Base-by-base conservation (phyloP, 2,797 vertebrate genomes). In the Cossypha heuglini region DNA sequence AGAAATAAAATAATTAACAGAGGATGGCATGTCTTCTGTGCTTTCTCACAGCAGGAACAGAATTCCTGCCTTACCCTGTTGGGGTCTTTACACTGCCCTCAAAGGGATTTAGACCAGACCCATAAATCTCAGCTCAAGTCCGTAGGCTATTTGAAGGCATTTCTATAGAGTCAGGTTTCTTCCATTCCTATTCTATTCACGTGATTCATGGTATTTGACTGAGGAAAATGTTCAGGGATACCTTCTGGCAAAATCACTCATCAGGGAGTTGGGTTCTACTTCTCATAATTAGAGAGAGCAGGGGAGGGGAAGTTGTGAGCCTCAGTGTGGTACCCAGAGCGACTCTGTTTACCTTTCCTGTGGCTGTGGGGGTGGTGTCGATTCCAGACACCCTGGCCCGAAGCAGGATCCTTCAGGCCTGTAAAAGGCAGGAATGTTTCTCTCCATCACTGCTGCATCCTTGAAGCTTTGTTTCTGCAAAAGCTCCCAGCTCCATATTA, bases 361-460 rank as follows among this genome's bases (percentile, higher is more conserved):
- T 5, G 35, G 1, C 38, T 74, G 45, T 37, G 49, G 64, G 46
- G 14, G 6, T 0, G 0, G 8, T 28, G 43, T 33, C 0, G 0
- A 4, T 58, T 69, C n/a, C 78, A 45, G 59, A 15, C 0, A 1
- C 45, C 8, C 28, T 77, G 64, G 37, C 38, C 46, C 2, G 1
- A 40, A 49, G n/a, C 29, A 42, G 54, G 45, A 87, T 45, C 55
- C 18, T 1, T 2, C 7, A 13, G 64, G 72, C 45, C 46, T 66
- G 54, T 75, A 35, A 74, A 80, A 95, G 52, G 35, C 66, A 49
- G 75, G 52, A 79, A 45, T 48, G 49, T 49, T 89, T 80, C 58
- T 61, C 62, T 93, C 58, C 46, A 20, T 88, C 49, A 4, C 33
- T 33, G 18, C 31, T 0, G 0, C 46, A 45, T 82, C 69, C 73